Base-by-base conservation (phyloP, 2,797 vertebrate genomes). In the Phalanger gymnotis region DNA sequence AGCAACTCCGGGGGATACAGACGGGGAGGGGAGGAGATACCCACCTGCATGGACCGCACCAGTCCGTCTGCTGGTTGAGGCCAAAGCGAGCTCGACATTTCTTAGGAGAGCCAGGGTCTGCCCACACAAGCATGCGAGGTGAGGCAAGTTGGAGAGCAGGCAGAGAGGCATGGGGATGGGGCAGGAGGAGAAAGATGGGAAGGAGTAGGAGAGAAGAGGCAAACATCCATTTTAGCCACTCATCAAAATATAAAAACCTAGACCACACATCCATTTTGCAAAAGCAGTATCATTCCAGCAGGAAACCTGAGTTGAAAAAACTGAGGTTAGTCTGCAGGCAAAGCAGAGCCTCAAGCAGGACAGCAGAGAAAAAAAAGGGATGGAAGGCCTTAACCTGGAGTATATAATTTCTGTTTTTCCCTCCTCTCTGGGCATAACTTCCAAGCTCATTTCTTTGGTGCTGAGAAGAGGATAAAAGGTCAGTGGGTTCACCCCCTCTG, bases 41-140 rank as follows among this genome's bases (percentile, higher is more conserved):
- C 99, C 99, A 99, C 99, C 99, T 99, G 99, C 99, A 99, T 31
- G 99, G 99, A 98, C 99, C 99, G 98, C 99, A 99, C 99, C 99
- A 99, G 99, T 99, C 99, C 98, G 99, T 99, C 99, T 99, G 99
- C 99, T 99, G 99, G 99, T 99, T 99, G 99, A 99, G 99, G 99
- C 99, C 99, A 98, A 99, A 99, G 99, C 99, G 99, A 99, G 99
- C 99, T 98, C 99, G 99, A 99, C 99, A 99, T 99, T 99, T 99
- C 99, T 99, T 99, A 99, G 99, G 99, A 98, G 99, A 99, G 99
- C 99, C 99, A 96, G 99, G 99, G 99, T 99, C 99, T 99, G 99
- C 99, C 99, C 98, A 98, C 98, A 99, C 99, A 98, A 98, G 99
- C 99, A 99, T 99, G 99, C 99, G 98, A 98, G 98, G 98, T 97